Percentiles rank a stretch among this genome's conserved stretches.
phyloP scores from a whole-genome alignment of 2,888 invertebrate species.

The Beris chalybata region DNA sequence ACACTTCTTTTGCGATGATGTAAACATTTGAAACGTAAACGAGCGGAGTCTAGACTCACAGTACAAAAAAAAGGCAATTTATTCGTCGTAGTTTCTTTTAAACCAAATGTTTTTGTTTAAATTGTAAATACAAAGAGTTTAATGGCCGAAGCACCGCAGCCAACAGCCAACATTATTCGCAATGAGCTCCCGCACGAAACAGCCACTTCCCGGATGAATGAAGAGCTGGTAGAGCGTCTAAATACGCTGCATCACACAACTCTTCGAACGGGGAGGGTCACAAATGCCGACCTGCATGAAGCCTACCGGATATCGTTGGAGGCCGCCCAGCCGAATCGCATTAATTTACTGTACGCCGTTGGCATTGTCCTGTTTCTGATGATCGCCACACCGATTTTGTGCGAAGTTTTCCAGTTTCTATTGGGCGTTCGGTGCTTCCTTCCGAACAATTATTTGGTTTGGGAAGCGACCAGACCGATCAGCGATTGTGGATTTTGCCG shows the following conservation, averaged over 20 bases:
- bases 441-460: slow-evolving; percentile 81
- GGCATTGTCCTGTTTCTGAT: slow-evolving; percentile 52
- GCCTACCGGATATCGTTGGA: slow-evolving; percentile 50
- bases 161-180: too few relatives aligned
- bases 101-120: too few relatives aligned
- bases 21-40: too few relatives aligned
- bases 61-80: too few relatives aligned
- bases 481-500: slow-evolving; percentile 79
- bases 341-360: slow-evolving; percentile 49
- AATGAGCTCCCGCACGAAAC: too few relatives aligned
- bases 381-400: slow-evolving; percentile 52
- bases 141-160: too few relatives aligned
- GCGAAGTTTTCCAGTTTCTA: slow-evolving; percentile 53
- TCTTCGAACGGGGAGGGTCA: slow-evolving; percentile 50
- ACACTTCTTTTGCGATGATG: too few relatives aligned
- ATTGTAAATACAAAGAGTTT: too few relatives aligned
- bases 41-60: too few relatives aligned
- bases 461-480: slow-evolving; percentile 84
- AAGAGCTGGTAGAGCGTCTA: slow-evolving; percentile 36
- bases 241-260: slow-evolving; percentile 50
- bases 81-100: too few relatives aligned
- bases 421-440: slow-evolving; percentile 72
- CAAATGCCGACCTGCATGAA: slow-evolving; percentile 49
- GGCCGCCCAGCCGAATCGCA: slow-evolving; percentile 46
- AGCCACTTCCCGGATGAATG: neutral